phyloP scores from a whole-genome alignment of 2,888 invertebrate genomes.

The Trichogramma dendrolimi region DNA sequence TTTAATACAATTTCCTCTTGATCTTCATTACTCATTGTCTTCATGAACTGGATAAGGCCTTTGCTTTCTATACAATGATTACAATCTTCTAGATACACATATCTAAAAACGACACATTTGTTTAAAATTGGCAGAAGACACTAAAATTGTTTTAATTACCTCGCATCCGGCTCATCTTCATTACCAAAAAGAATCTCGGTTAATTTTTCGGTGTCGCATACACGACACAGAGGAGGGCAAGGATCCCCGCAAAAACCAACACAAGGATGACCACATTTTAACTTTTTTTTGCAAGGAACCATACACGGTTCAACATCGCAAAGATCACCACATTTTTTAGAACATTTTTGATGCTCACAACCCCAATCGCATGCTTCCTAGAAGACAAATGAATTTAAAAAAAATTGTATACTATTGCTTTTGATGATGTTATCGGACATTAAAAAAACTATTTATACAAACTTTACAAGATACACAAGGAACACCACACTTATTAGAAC shows the following conservation, averaged over 20 bases:
- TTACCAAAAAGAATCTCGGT: conserved; percentile 13
- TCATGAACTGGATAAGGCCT: conserved; percentile 2
- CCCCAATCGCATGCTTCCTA: conserved; percentile 8
- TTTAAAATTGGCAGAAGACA: too few relatives aligned
- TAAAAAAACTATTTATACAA: too few relatives aligned
- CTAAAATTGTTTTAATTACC: conserved; percentile 1
- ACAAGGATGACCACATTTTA: conserved; percentile 14
- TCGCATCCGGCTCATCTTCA: conserved; percentile 13
- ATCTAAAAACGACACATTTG: not conserved
- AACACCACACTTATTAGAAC: conserved; percentile 10
- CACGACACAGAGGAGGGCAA: conserved; percentile 15
- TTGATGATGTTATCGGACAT: too few relatives aligned
- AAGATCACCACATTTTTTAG: conserved; percentile 1
- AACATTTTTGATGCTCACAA: conserved; percentile 8
- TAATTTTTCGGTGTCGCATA: conserved; percentile 9
- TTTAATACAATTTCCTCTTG: not conserved
- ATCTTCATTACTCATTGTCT: not conserved
- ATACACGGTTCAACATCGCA: conserved; percentile 13
- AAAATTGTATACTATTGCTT: too few relatives aligned
- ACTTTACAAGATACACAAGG: conserved; percentile 14
- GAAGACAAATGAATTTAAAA: not conserved
- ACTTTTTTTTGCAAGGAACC: conserved; percentile 9
- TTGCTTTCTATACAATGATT: conserved; percentile 14
- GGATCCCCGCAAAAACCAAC: conserved; percentile 17
- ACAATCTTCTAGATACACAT: conserved; percentile 12